Conservation (phyloP, 2,797 vertebrate species). For the Tamandua tetradactyla region DNA sequence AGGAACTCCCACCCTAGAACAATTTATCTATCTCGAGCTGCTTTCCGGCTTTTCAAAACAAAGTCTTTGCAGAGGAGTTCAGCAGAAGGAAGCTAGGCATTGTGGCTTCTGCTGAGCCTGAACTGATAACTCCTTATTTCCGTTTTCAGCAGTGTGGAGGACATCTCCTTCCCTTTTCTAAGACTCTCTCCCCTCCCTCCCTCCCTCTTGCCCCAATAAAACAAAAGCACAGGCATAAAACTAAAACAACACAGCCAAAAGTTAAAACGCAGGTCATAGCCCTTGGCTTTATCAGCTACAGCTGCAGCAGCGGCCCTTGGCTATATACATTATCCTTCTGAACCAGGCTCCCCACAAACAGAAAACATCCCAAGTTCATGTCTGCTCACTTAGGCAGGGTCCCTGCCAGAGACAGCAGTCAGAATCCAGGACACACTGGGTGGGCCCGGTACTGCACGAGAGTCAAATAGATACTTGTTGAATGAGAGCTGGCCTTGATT, state of each 20-base stretch:
- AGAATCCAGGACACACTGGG: background rate
- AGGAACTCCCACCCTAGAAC: background rate
- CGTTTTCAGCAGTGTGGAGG: constrained; percentile 41
- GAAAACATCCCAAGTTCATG: background rate
- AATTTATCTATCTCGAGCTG: background rate
- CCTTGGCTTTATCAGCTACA: background rate
- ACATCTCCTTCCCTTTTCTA: constrained; percentile 67
- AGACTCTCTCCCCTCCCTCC: background rate
- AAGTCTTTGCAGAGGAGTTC: background rate
- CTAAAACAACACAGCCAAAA: constrained; percentile 19
- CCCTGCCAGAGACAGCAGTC: background rate
- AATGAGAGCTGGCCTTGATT: background rate
- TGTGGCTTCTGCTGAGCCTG: constrained; percentile 65
- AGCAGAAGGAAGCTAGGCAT: constrained; percentile 44
- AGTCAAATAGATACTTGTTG: background rate
- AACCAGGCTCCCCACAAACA: background rate
- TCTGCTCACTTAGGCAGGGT: background rate
- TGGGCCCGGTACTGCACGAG: background rate
- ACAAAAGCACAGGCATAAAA: constrained; percentile 15
- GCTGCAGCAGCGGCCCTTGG: background rate
- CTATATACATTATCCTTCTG: background rate
- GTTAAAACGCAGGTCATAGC: background rate
- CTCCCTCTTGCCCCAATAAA: background rate
- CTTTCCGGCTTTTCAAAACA: constrained; percentile 52
- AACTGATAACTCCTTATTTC: constrained; percentile 73